Evolutionary conservation across 2,113 vertebrate species (phyloP).

Genomic region (Callionymus lyra): DNA sequence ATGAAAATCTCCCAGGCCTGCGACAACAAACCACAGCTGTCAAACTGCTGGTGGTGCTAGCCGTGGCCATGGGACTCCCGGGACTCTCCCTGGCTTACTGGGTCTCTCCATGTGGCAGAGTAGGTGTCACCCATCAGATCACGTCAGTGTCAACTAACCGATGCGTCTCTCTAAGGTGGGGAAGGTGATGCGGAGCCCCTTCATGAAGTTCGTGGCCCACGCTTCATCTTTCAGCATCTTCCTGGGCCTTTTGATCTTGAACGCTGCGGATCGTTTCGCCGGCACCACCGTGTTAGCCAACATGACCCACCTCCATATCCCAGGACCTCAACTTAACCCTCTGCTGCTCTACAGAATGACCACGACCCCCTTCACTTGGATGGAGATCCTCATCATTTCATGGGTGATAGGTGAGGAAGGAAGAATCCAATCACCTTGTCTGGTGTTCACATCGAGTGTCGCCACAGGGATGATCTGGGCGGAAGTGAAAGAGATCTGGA

Average conservation of each 20-base stretch:
- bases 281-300: constrained; percentile 84
- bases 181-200: constrained; percentile 89
- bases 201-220: constrained; percentile 98
- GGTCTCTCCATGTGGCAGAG: constrained; percentile 94
- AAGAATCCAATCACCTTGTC: too few species aligned
- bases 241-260: constrained; percentile 90
- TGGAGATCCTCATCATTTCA: constrained; percentile 94
- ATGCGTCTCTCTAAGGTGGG: constrained; percentile 75
- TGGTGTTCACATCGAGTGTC: constrained; percentile 1
- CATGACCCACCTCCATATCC: constrained; percentile 77
- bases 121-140: constrained; percentile 28
- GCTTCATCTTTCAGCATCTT: constrained; percentile 97
- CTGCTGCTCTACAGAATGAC: constrained; percentile 84
- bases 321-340: constrained; percentile 4
- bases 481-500: constrained; percentile 98
- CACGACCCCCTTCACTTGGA: constrained; percentile 94
- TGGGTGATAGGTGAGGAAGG: constrained; percentile 84
- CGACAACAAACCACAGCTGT: constrained; percentile 88
- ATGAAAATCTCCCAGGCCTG: constrained; percentile 87
- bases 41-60: constrained; percentile 90
- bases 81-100: constrained; percentile 86
- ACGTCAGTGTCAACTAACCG: not conserved
- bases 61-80: constrained; percentile 81
- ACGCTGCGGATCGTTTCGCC: constrained; percentile 91
- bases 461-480: constrained; percentile 94